phyloP scores from a whole-genome alignment of 2,113 vertebrate genomes.

The Notechis scutatus region DNA sequence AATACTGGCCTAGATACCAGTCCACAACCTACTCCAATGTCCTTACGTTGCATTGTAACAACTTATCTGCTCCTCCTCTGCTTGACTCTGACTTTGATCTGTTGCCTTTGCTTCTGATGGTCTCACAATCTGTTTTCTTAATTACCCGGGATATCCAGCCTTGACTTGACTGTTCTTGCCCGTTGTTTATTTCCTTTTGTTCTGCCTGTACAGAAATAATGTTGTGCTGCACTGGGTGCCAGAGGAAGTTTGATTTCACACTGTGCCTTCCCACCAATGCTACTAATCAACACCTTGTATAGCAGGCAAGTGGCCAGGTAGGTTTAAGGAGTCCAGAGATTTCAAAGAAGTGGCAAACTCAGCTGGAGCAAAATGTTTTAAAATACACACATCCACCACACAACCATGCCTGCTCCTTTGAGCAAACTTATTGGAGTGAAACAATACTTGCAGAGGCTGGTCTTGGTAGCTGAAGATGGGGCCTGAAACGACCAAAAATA shows the following conservation, averaged over 20 bases:
- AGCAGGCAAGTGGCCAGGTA: not conserved
- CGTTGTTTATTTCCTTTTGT: not conserved
- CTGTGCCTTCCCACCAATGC: not conserved
- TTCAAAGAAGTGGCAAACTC: conserved; percentile 28
- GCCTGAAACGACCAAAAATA: not conserved
- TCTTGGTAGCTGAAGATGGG: conserved; percentile 29
- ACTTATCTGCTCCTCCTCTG: not conserved
- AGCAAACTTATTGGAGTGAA: not conserved
- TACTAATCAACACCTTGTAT: not conserved
- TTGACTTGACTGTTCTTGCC: not conserved
- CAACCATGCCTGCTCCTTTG: not conserved
- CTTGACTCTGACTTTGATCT: not conserved
- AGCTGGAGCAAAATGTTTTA: conserved; percentile 43
- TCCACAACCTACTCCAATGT: not conserved
- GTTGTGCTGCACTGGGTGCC: not conserved
- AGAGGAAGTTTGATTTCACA: not conserved
- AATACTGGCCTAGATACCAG: not conserved
- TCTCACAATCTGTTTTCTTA: conserved; percentile 1
- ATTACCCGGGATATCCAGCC: not conserved
- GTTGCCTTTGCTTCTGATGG: not conserved
- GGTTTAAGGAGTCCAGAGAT: conserved; percentile 8
- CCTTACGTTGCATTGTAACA: not conserved
- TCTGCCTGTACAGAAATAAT: not conserved
- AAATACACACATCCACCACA: not conserved
- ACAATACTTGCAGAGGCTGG: conserved; percentile 5